A percentile compares a stretch with the other conserved stretches of the same genome.
Conservation (phyloP, 2,113 vertebrate genomes). For the Bagarius yarrelli region DNA sequence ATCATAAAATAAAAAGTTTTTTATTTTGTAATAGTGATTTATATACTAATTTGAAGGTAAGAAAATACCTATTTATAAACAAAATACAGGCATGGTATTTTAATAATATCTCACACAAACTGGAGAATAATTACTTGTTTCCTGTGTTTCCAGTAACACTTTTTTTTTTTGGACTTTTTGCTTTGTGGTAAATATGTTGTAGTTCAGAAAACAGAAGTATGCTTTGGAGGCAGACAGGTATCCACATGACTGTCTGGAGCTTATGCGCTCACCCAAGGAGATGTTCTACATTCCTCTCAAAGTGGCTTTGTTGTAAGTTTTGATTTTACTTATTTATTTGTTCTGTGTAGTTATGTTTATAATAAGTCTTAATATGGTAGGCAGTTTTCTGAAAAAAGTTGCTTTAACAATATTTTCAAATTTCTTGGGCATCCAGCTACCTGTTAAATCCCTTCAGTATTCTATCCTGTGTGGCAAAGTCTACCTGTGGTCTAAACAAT, state of each 20-base stretch:
- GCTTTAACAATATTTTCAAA: not conserved
- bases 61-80: no score
- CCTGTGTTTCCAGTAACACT: no score
- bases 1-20: no score
- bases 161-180: not conserved
- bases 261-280: constrained; percentile 87
- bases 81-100: no score
- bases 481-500: constrained; percentile 94
- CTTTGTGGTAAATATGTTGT: constrained; percentile 19
- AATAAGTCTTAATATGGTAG: no score
- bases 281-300: constrained; percentile 95
- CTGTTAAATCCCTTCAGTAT: constrained; percentile 94
- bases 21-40: no score
- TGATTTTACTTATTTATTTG: not conserved
- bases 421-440: constrained; percentile 77
- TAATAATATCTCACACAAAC: no score
- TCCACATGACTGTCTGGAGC: constrained; percentile 84
- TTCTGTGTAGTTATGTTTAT: no score
- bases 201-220: constrained; percentile 96
- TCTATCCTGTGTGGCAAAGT: constrained; percentile 95
- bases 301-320: constrained; percentile 94
- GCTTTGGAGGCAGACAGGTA: constrained; percentile 88
- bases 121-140: no score
- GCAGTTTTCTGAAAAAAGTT: not conserved
- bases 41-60: no score